Conservation (phyloP, 2,888 invertebrate species). For the Papilio demoleus region DNA sequence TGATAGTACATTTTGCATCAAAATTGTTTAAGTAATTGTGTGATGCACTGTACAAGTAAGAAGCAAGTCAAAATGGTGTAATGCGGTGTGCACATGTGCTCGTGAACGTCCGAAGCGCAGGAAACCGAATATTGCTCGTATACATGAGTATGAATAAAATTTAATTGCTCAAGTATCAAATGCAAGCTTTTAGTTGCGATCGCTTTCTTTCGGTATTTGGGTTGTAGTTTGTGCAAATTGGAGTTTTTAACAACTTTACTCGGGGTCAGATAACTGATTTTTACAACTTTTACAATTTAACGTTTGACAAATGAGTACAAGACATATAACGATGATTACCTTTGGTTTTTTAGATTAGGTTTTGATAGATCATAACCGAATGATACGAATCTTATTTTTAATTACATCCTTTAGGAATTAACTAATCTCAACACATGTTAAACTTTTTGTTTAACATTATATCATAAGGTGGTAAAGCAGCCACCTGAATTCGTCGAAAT, state of each 20-base stretch:
- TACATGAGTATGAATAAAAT: slow-evolving; percentile 46
- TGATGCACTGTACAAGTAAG: slow-evolving; percentile 42
- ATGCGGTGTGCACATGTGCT: slow-evolving; percentile 46
- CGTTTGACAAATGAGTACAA: neutral
- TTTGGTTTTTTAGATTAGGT: too few species aligned
- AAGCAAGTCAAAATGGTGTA: slow-evolving; percentile 46
- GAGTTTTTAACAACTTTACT: neutral
- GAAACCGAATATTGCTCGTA: slow-evolving; percentile 44
- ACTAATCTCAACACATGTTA: too few species aligned
- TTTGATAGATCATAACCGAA: too few species aligned
- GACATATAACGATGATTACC: neutral
- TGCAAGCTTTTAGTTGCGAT: slow-evolving; percentile 19
- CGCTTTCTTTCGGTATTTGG: slow-evolving; percentile 19
- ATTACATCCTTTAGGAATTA: too few species aligned
- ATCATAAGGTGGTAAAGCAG: too few species aligned
- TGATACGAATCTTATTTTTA: too few species aligned
- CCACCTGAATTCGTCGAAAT: too few species aligned
- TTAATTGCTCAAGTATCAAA: slow-evolving; percentile 45
- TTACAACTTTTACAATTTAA: neutral
- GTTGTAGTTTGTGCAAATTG: slow-evolving; percentile 2
- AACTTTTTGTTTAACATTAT: too few species aligned
- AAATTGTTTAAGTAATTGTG: neutral
- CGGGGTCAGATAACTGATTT: slow-evolving; percentile 6
- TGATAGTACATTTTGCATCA: too few species aligned
- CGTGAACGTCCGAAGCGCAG: slow-evolving; percentile 41